Conservation (phyloP, 2,113 vertebrate genomes). For the Paramisgurnus dabryanus region DNA sequence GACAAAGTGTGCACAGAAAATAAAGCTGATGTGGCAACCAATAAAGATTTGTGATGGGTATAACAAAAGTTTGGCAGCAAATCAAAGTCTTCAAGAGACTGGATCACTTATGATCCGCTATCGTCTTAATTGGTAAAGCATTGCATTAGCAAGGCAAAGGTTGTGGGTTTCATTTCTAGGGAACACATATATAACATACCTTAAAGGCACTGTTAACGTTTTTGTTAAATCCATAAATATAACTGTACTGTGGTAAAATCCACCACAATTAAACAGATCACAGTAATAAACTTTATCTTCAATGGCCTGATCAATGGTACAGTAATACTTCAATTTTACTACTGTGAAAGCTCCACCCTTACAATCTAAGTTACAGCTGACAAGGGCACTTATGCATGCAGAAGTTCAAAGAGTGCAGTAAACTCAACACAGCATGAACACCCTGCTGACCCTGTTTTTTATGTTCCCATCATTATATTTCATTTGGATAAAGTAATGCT, state of each 20-base stretch:
- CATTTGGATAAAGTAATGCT: background rate
- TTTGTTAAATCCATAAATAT: too few species aligned
- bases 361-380: background rate
- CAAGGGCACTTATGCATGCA: background rate
- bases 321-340: background rate
- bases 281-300: background rate
- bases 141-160: too few species aligned
- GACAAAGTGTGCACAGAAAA: background rate
- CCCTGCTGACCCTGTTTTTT: background rate
- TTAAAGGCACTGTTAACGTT: too few species aligned
- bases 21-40: too few species aligned
- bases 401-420: background rate
- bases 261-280: too few species aligned
- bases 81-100: background rate
- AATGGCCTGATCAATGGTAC: background rate
- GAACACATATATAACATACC: too few species aligned
- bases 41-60: background rate
- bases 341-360: slow-evolving; percentile 6
- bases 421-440: background rate
- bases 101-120: background rate
- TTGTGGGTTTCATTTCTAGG: too few species aligned
- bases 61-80: background rate
- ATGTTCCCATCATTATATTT: background rate
- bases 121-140: background rate
- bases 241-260: too few species aligned